Conservation (phyloP, 2,888 invertebrate species). For the Graphium colonna region DNA sequence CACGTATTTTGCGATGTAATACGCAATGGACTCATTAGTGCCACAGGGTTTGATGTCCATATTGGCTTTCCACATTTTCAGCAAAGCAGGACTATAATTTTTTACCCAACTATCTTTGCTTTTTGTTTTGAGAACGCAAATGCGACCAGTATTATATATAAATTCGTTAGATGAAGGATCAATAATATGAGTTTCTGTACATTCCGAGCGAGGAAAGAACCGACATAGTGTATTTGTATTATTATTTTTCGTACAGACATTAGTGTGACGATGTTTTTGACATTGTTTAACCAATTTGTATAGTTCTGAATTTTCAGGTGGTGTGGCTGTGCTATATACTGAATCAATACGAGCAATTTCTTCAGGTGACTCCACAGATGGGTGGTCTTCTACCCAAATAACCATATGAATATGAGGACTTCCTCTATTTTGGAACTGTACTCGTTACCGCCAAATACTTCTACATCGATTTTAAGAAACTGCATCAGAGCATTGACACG, state of each 20-base stretch:
- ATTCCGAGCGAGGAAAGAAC: constrained; percentile 26
- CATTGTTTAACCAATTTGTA: constrained; percentile 19
- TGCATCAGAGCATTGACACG: constrained; percentile 28
- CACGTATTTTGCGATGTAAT: too few relatives aligned
- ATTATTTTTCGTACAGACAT: constrained; percentile 23
- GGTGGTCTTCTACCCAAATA: constrained; percentile 25
- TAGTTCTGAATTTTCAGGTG: too few relatives aligned
- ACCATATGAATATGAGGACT: constrained; percentile 32
- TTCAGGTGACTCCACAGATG: constrained; percentile 22
- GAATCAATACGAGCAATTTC: constrained; percentile 16
- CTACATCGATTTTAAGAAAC: too few relatives aligned
- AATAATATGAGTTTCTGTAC: constrained; percentile 14
- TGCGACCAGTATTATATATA: constrained; percentile 6
- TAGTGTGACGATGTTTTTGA: constrained; percentile 27
- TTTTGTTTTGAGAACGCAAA: too few relatives aligned
- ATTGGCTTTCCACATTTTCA: constrained; percentile 30
- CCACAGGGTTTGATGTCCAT: too few relatives aligned
- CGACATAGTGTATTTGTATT: constrained; percentile 19
- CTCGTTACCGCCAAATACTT: constrained; percentile 28
- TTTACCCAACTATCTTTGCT: too few relatives aligned
- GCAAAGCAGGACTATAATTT: constrained; percentile 26
- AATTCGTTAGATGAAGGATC: constrained; percentile 13
- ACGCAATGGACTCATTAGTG: too few relatives aligned
- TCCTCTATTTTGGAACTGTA: constrained; percentile 28
- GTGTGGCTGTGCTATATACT: neutral